phyloP scores from a whole-genome alignment of 2,888 invertebrate species.

The Frankliniella intonsa region DNA sequence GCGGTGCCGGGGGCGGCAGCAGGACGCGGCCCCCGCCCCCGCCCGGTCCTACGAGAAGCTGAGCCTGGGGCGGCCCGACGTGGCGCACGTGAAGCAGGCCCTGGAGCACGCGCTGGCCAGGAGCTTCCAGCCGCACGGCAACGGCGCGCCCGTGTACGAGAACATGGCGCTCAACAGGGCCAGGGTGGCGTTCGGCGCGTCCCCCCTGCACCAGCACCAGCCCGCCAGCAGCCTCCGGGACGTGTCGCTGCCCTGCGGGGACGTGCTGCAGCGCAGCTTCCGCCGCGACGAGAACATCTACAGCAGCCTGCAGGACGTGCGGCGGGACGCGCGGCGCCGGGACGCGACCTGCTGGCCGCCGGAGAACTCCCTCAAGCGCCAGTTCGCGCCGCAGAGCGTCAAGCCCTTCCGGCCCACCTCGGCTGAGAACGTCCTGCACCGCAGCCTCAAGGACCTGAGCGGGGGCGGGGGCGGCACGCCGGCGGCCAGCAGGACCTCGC shows the following conservation, averaged over 20 bases:
- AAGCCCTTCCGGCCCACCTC: slow-evolving; percentile 13
- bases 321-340: neutral
- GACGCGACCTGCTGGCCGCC: neutral
- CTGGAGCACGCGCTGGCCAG: slow-evolving; percentile 4
- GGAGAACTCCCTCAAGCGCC: slow-evolving; percentile 7
- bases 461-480: too few relatives aligned
- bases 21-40: neutral
- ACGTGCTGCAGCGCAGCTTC: neutral
- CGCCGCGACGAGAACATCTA: slow-evolving; percentile 23
- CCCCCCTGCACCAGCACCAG: neutral
- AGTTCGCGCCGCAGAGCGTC: neutral
- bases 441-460: slow-evolving; percentile 16
- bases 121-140: neutral
- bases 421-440: slow-evolving; percentile 14
- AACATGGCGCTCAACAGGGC: neutral
- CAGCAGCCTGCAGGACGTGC: slow-evolving; percentile 18
- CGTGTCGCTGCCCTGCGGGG: slow-evolving; percentile 2
- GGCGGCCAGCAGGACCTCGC: neutral
- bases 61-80: neutral
- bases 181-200: neutral
- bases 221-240: slow-evolving; percentile 17
- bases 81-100: slow-evolving; percentile 14
- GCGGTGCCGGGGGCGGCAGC: neutral
- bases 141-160: neutral
- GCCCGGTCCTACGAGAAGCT: slow-evolving; percentile 5